Conservation (phyloP, 1,140 invertebrate genomes). For the Eupeodes corollae region DNA sequence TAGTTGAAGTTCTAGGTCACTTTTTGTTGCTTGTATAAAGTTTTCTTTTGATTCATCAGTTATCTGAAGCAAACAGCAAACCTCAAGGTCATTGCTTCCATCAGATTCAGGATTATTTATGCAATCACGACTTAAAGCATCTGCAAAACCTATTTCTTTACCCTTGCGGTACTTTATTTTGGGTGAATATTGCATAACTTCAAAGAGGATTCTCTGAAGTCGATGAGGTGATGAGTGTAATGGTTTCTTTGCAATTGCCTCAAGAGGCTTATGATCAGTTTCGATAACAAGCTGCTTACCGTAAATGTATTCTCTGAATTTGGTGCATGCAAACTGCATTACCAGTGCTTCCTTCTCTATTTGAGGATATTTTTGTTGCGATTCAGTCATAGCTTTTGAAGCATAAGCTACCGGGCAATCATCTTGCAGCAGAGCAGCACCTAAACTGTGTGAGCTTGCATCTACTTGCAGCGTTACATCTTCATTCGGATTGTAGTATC, state of each 20-base stretch:
- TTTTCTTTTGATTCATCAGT: no score
- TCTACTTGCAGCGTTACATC: conserved; percentile 21
- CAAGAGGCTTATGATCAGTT: background rate
- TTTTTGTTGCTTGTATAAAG: conserved; percentile 10
- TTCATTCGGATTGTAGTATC: conserved; percentile 19
- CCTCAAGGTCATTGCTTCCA: no score
- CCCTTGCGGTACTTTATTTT: no score
- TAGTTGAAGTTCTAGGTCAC: no score
- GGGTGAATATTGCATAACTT: no score
- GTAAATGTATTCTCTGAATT: conserved; percentile 5
- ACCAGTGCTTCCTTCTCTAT: conserved; percentile 11
- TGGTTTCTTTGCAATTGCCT: conserved; percentile 35
- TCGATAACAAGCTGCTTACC: background rate
- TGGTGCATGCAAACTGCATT: conserved; percentile 6
- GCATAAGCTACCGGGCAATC: conserved; percentile 23
- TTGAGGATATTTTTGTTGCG: conserved; percentile 15
- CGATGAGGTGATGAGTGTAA: no score
- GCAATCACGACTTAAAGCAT: no score
- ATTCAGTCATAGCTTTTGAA: conserved; percentile 23
- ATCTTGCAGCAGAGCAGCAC: conserved; percentile 23
- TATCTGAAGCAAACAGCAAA: no score
- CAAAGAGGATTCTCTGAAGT: no score
- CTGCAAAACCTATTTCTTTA: no score
- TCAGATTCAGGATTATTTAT: no score
- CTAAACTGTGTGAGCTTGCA: conserved; percentile 20